Evolutionary conservation across 2,888 invertebrate genomes (phyloP), one percentile per base, ranked within the genome.

Genomic region (Dryococelus australis): DNA sequence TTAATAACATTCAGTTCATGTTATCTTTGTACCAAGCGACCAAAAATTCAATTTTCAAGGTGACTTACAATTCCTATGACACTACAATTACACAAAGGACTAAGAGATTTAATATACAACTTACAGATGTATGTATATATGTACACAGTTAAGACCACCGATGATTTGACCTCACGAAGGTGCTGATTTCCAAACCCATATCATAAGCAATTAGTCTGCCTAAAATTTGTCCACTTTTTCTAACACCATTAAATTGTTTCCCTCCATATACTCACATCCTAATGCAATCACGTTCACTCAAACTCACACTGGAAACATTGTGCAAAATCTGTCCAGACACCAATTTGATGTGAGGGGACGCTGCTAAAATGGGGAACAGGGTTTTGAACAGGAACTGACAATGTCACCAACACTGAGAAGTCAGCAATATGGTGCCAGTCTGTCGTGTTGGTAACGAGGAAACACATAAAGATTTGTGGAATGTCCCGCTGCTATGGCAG

Each of bases 351-450:
- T 65, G 65, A 65, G 65, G 27, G 35, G n/a, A 43, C 43, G 26
- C 20, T 26, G 26, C 86, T 43, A 43, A 12, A 78, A 28, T 8
- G 51, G 26, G 85, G n/a, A 85, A 86, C 28, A 86, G 86, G 86
- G 43, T 43, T 43, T 35, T 43, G 86, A 80, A 81, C 51, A 81
- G 51, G 51, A 86, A 83, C 83, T n/a, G 83, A 83, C 35, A 80
- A 80, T 35, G 83, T 83, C 24, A 35, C 83, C 83, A 83, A 83
- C 83, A 83, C n/a, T 13, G 24, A 83, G 43, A 20, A 83, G 83
- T 43, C 83, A 35, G 83, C 83, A 83, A n/a, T n/a, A 16, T 65
- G 65, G 65, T 65, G 65, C 43, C 35, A 83, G 83, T 83, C 35
- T 35, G 83, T 27, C 43, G 35, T 28, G 83, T 83, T 83, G 83